Evolutionary conservation across 2,888 invertebrate species (phyloP), one percentile per base, ranked within the genome.

Genomic region (Cryptocephalus moraei): DNA sequence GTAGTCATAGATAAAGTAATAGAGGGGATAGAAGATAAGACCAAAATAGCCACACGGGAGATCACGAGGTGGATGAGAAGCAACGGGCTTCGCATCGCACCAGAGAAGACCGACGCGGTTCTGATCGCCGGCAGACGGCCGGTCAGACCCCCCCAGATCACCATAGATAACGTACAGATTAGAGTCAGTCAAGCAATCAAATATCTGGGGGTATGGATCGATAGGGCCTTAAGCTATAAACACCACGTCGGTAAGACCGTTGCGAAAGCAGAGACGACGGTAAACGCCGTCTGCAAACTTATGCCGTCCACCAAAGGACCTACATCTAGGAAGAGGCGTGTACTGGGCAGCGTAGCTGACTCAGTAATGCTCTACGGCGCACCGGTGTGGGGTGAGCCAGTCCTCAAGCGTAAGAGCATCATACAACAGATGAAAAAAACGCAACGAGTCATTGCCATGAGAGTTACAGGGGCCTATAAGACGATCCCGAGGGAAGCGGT

Each of bases 161-260:
- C 2, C 22, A 22, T 22, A 2, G 3, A 4, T 6, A 6, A 22
- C 22, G 3, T 4, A 22, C 22, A 22, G 6, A 22, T 22, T 4
- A 22, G 3, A 22, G 22, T 36, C 3, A 36, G 12, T 1, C 43
- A 42, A 14, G 4, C 32, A 8, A 38, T 54, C 11, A 56, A 56
- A 49, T 60, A 60, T 31, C 43, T 60, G 9, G 59, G 59, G 3
- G 48, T 57, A 10, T 41, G 33, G 14, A 36, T 60, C 1, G 57
- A 57, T 41, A 38, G 36, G 9, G 41, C 44, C 33, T 12, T 55
- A 11, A 50, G 46, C 38, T 57, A 53, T 41, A 47, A 48, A 11
- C 39, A 41, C 8, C 56, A 61, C 36, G 42, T 56, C 10, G 39
- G 40, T 14, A 43, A 32, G 9, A 45, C 50, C 11, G 42, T 43